Conservation (phyloP, 2,113 vertebrate genomes). For the Petrocephalus zakoni region DNA sequence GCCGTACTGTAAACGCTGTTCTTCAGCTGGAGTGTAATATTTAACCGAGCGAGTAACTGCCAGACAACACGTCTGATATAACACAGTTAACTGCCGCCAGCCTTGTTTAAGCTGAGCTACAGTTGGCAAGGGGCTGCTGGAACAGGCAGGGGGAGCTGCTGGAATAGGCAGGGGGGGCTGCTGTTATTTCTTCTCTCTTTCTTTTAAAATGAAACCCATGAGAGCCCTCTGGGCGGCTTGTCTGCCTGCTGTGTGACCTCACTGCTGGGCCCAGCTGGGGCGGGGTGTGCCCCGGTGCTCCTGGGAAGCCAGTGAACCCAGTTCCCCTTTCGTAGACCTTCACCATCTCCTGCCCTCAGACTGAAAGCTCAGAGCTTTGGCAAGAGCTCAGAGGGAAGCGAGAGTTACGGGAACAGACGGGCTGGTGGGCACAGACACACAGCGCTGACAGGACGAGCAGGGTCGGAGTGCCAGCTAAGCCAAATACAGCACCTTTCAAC, state of each 20-base stretch:
- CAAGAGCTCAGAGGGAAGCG: not conserved
- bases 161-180: conserved; percentile 11
- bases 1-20: conserved; percentile 46
- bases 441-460: not conserved
- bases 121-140: conserved; percentile 31
- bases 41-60: conserved; percentile 52
- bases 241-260: conserved; percentile 1
- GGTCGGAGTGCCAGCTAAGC: not conserved
- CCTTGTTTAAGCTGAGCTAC: conserved; percentile 53
- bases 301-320: not conserved
- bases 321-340: not conserved
- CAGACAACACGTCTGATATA: conserved; percentile 54
- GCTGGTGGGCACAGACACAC: not conserved
- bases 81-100: conserved; percentile 56
- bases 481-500: not conserved
- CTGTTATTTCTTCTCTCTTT: conserved; percentile 12
- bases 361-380: not conserved
- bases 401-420: not conserved
- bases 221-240: not conserved
- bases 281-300: not conserved
- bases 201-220: conserved; percentile 5
- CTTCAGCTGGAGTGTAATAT: conserved; percentile 50
- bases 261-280: not conserved
- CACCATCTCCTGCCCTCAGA: not conserved
- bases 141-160: conserved; percentile 33